Conservation (phyloP, 1,140 invertebrate species). For the Schlechtendalia chinensis region DNA sequence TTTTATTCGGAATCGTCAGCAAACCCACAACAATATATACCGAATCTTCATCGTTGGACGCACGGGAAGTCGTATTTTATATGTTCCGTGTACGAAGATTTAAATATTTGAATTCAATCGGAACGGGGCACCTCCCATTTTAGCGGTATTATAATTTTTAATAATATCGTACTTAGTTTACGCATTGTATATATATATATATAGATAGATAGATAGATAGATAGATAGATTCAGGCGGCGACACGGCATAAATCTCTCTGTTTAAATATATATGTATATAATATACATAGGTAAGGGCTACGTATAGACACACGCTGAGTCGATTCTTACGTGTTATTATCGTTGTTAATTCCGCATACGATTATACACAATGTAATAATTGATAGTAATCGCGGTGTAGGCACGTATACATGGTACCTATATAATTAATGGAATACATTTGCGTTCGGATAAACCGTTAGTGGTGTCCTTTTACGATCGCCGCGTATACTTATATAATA, state of each 20-base stretch:
- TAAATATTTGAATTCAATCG: conserved; percentile 3
- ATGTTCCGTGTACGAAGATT: neutral
- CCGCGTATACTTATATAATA: no score
- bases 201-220: neutral
- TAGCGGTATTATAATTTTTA: neutral
- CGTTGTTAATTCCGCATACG: conserved; percentile 7
- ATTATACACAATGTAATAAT: neutral
- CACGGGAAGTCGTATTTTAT: neutral
- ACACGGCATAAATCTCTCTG: conserved; percentile 6
- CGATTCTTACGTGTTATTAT: conserved; percentile 25
- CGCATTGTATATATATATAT: neutral
- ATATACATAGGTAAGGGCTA: no score
- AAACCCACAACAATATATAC: no score
- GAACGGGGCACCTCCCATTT: neutral
- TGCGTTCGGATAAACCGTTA: conserved; percentile 30
- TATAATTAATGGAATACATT: conserved; percentile 23
- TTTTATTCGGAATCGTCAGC: no score
- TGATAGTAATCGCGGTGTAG: conserved; percentile 7
- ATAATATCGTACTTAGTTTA: neutral
- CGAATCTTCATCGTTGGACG: neutral
- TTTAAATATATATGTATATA: no score
- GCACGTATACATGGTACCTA: neutral
- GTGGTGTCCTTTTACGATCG: conserved; percentile 22
- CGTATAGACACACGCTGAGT: neutral
- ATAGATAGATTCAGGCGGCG: neutral